These are phyloP conservation scores for Oophaga pumilio DNA, from an alignment of 2,113 vertebrate species.

Conservation along the genomic window DNA sequence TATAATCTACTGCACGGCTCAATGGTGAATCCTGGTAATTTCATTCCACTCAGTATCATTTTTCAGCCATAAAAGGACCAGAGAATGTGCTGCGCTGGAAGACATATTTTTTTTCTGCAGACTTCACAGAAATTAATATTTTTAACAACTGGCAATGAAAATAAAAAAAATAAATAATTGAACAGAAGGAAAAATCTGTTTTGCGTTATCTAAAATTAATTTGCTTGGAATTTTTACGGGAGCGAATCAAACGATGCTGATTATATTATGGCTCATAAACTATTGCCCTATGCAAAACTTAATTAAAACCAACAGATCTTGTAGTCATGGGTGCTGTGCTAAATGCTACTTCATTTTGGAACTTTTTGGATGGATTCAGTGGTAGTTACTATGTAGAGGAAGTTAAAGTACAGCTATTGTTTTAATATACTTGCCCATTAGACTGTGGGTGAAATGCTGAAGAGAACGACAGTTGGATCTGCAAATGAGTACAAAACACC, in stretches of 20 bases:
- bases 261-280: slow-evolving; percentile 56
- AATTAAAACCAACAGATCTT: slow-evolving; percentile 59
- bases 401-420: slow-evolving; percentile 54
- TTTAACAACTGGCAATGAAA: slow-evolving; percentile 53
- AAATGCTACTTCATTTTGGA: slow-evolving; percentile 28
- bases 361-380: not conserved
- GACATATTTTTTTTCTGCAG: slow-evolving; percentile 45
- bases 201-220: slow-evolving; percentile 57
- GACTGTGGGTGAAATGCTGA: no score
- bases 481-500: no score
- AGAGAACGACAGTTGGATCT: no score
- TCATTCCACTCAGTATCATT: slow-evolving; percentile 43
- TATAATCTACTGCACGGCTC: slow-evolving; percentile 41
- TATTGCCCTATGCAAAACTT: slow-evolving; percentile 58
- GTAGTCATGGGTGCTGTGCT: slow-evolving; percentile 46
- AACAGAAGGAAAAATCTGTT: slow-evolving; percentile 50
- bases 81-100: slow-evolving; percentile 19
- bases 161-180: slow-evolving; percentile 47
- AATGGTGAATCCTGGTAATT: slow-evolving; percentile 52
- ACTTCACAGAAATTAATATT: slow-evolving; percentile 55
- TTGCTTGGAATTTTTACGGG: slow-evolving; percentile 52
- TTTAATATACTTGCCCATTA: no score
- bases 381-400: slow-evolving; percentile 43
- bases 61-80: slow-evolving; percentile 51
- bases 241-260: slow-evolving; percentile 48